Conservation (phyloP, 2,797 vertebrate genomes). For the Chiroxiphia lanceolata region DNA sequence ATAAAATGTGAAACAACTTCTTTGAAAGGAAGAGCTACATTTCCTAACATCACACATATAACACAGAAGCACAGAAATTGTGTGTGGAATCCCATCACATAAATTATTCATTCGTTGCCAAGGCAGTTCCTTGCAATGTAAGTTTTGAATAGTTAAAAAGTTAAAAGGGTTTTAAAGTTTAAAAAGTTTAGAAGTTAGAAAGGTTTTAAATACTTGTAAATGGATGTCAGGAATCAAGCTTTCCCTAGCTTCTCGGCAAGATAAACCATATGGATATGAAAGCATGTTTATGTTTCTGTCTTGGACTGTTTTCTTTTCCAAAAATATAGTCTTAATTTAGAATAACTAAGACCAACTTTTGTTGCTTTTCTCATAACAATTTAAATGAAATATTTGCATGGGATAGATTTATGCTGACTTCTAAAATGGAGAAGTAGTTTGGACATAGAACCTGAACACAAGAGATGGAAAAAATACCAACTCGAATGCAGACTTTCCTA, state of each 20-base stretch:
- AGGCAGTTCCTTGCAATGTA: background rate
- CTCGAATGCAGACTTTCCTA: background rate
- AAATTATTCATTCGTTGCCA: conserved; percentile 30
- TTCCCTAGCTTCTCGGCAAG: background rate
- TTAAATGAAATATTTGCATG: background rate
- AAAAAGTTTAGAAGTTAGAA: background rate
- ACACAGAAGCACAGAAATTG: background rate
- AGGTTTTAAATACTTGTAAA: conserved; percentile 1
- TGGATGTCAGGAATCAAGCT: background rate
- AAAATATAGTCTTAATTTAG: background rate
- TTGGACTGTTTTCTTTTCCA: background rate
- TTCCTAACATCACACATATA: background rate
- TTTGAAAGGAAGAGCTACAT: background rate
- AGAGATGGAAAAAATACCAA: background rate
- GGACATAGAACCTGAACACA: background rate
- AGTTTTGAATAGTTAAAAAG: background rate
- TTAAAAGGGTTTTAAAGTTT: conserved; percentile 14
- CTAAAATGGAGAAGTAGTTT: background rate
- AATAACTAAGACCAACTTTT: background rate
- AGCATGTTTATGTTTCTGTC: conserved; percentile 4
- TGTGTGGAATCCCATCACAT: conserved; percentile 9
- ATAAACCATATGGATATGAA: background rate
- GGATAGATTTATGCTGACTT: background rate
- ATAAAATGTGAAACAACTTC: background rate
- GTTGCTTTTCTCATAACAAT: background rate